phyloP scores from a whole-genome alignment of 1,140 invertebrate genomes.

The Pentalonia nigronervosa region DNA sequence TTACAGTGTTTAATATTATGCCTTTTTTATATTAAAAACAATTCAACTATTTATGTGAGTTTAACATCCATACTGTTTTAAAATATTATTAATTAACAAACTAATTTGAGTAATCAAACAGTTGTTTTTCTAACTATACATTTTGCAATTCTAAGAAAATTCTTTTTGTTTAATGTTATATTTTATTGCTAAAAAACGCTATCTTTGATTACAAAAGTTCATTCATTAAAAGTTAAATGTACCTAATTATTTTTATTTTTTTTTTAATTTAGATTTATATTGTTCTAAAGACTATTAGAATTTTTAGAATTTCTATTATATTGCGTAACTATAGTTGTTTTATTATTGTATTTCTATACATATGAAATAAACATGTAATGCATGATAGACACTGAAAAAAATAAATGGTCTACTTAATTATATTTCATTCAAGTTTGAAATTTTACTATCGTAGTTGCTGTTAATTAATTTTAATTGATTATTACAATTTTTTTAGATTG shows the following conservation, averaged over 20 bases:
- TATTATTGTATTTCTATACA: too few species aligned
- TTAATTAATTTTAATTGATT: too few species aligned
- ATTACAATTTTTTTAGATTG: too few species aligned
- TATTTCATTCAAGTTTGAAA: too few species aligned
- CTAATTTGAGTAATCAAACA: background rate
- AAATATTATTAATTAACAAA: background rate
- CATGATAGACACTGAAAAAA: too few species aligned
- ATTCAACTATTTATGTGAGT: background rate
- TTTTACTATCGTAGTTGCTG: too few species aligned
- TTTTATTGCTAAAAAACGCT: background rate
- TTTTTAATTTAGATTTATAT: background rate
- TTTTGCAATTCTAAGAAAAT: background rate
- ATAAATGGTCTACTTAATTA: too few species aligned
- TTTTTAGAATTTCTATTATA: background rate
- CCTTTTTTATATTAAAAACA: background rate
- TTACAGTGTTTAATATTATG: background rate
- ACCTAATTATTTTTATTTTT: too few species aligned
- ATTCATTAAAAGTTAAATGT: background rate
- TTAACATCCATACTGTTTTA: background rate
- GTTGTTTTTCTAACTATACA: background rate
- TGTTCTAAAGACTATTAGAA: background rate
- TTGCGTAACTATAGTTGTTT: too few species aligned
- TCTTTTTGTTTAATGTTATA: background rate
- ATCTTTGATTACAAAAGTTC: background rate
- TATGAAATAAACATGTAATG: too few species aligned